Evolutionary conservation across 2,888 invertebrate species (phyloP).

Genomic region (Agrilus biguttatus): DNA sequence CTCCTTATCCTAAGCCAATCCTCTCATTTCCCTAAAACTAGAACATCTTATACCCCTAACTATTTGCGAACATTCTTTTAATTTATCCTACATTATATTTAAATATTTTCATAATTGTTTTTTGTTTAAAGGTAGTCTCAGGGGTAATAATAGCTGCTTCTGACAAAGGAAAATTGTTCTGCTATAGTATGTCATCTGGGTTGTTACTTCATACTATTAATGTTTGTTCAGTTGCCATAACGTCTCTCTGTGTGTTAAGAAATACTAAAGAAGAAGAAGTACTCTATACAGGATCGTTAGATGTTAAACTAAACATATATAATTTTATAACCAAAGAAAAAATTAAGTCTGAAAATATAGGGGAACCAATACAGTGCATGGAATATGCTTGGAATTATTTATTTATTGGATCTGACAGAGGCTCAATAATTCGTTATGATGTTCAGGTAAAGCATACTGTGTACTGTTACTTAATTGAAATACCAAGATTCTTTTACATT

Average conservation of each 20-base stretch:
- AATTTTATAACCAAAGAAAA: slow-evolving; percentile 41
- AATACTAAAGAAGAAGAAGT: slow-evolving; percentile 33
- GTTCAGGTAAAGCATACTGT: slow-evolving; percentile 39
- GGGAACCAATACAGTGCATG: slow-evolving; percentile 58
- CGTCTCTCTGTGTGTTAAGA: slow-evolving; percentile 41
- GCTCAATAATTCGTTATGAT: slow-evolving; percentile 54
- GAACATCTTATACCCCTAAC: too few species aligned
- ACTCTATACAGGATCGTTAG: slow-evolving; percentile 48
- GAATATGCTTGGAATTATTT: slow-evolving; percentile 57
- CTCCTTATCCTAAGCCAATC: too few species aligned
- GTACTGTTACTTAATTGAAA: too few species aligned
- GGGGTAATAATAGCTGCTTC: slow-evolving; percentile 40
- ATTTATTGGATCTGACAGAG: slow-evolving; percentile 58
- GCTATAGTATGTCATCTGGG: slow-evolving; percentile 39
- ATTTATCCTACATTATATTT: too few species aligned
- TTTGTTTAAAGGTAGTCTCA: slow-evolving; percentile 5
- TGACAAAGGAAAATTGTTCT: slow-evolving; percentile 47
- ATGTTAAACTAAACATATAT: slow-evolving; percentile 44
- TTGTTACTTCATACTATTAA: slow-evolving; percentile 38
- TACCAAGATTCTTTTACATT: too few species aligned
- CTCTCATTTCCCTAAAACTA: too few species aligned
- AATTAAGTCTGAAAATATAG: slow-evolving; percentile 37
- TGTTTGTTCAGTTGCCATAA: slow-evolving; percentile 45
- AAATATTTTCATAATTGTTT: background rate
- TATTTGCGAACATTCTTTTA: background rate